Conservation (phyloP, 1,140 invertebrate genomes). For the Drosophila melanogaster region Release_6_plus_ISO1_MT NC_004354.4:776501-777000, state of each 20-base stretch:
- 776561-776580: not conserved
- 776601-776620: constrained; percentile 20
- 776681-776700: constrained; percentile 35
- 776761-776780: constrained; percentile 6
- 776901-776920: constrained; percentile 72
- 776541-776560: constrained; percentile 5
- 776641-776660: constrained; percentile 19
- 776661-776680: constrained; percentile 33
- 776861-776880: constrained; percentile 62
- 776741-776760: constrained; percentile 37
- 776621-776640: constrained; percentile 51
- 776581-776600: constrained; percentile 20
- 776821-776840: constrained; percentile 9
- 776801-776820: not conserved
- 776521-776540: constrained; percentile 25
- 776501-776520: constrained; percentile 46
- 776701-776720: constrained; percentile 46
- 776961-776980: not conserved
- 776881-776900: constrained; percentile 68
- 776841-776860: constrained; percentile 8
- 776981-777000: constrained; percentile 43
- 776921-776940: constrained; percentile 33
- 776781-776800: not conserved
- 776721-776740: constrained; percentile 76
- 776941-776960: not conserved